Evolutionary conservation across 2,113 vertebrate species (phyloP), one percentile per base, ranked within the genome.

Genomic region (Eptesicus fuscus): DNA sequence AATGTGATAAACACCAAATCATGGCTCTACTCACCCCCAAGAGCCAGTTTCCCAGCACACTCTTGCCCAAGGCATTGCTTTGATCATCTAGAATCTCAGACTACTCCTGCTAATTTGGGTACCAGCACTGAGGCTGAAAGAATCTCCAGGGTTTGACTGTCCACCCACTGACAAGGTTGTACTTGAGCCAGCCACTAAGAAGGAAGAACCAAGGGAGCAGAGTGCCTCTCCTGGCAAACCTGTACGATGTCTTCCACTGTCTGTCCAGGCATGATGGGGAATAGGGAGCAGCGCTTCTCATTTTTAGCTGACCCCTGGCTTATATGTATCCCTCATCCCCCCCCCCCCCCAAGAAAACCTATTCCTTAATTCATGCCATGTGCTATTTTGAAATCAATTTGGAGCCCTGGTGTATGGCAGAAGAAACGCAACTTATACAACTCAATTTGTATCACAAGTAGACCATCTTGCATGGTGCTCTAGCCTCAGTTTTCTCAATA

Each of bases 381-480:
- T 17, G 35, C 77, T 73, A 23, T 20, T 78, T 37, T 59, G 59
- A 87, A 92, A 93, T 53, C 44, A 51, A 42, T 7, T 10, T 3
- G 5, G 65, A 28, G 7, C 37, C 6, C 73, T 63, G 1, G 9
- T 11, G 17, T 32, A 11, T 1, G 13, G 73, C 12, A 25, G 40
- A 35, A 80, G 22, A 16, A 6, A 25, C 56, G 63, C 37, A 10
- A 2, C n/a, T 74, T 71, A 37, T 0, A 77, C 12, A 22, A 17
- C 28, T 59, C 51, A 3, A 0, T 53, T 42, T 32, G 28, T 40
- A 42, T 28, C 40, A 84, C 28, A 20, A 11, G 74, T 1, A 47
- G n/a, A 9, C 14, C 0, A 0, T n/a, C 11, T 7, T 23, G 8
- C 6, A 2, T 1, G 7, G 11, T 35, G 18, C 35, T 70, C 67